Evolutionary conservation across 2,888 invertebrate genomes (phyloP).

Genomic region (Deilephila elpenor): DNA sequence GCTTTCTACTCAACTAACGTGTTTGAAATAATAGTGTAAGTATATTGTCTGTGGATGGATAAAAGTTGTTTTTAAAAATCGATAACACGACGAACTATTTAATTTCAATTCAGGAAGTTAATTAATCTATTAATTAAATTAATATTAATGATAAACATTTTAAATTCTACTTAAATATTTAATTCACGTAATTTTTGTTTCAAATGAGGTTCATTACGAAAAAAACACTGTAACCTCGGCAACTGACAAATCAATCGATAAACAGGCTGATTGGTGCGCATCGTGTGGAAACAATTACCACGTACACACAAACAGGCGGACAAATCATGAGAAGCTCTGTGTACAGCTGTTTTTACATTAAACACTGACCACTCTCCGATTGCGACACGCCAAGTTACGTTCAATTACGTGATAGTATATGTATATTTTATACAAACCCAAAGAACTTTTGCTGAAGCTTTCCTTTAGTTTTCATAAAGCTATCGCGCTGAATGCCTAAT

Average conservation of each 20-base stretch:
- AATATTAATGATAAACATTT: too few relatives aligned
- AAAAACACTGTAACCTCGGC: slow-evolving; percentile 21
- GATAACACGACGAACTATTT: too few relatives aligned
- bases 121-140: too few relatives aligned
- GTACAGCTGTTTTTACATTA: slow-evolving; percentile 26
- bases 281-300: slow-evolving; percentile 29
- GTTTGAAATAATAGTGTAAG: background rate
- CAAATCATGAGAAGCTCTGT: slow-evolving; percentile 25
- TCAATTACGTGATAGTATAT: background rate
- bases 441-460: background rate
- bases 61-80: background rate
- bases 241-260: slow-evolving; percentile 28
- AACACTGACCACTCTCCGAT: slow-evolving; percentile 8
- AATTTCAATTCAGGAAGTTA: too few relatives aligned
- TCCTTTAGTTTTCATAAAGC: too few relatives aligned
- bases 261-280: slow-evolving; percentile 22
- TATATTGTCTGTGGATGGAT: too few relatives aligned
- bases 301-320: slow-evolving; percentile 25
- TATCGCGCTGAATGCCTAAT: too few relatives aligned
- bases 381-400: slow-evolving; percentile 19
- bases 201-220: background rate
- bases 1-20: slow-evolving; percentile 10
- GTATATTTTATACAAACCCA: background rate
- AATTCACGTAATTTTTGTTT: background rate
- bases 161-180: background rate